A percentile compares a stretch with the other conserved stretches of the same genome.
Evolutionary conservation across 2,797 vertebrate species (phyloP).

Genomic region (Sebastes matsubarae): DNA sequence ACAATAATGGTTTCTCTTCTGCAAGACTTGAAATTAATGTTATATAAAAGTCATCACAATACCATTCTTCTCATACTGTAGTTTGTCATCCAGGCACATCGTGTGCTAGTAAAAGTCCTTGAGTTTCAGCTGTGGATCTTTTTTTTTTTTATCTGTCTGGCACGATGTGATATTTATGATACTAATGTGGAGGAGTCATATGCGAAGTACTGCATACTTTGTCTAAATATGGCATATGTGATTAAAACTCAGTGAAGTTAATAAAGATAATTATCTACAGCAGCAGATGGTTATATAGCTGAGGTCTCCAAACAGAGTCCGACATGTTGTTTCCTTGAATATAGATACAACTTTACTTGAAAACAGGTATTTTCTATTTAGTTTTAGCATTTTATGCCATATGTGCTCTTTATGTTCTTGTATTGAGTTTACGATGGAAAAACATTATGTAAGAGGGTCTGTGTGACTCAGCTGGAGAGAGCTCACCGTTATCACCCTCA

Average conservation of each 20-base stretch:
- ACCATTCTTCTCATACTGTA: neutral
- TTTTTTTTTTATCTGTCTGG: neutral
- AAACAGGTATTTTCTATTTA: neutral
- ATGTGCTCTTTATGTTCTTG: constrained; percentile 18
- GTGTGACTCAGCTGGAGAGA: constrained; percentile 46
- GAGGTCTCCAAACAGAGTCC: constrained; percentile 22
- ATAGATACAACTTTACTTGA: neutral
- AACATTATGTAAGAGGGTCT: constrained; percentile 29
- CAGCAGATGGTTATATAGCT: constrained; percentile 31
- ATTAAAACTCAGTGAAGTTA: constrained; percentile 31
- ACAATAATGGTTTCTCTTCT: neutral
- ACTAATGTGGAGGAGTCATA: neutral
- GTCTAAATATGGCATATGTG: constrained; percentile 19
- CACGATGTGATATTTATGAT: neutral
- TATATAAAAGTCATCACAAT: neutral
- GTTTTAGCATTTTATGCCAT: neutral
- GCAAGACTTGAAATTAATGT: neutral
- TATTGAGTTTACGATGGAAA: constrained; percentile 7
- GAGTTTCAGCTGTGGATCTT: neutral
- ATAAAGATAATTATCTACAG: constrained; percentile 26
- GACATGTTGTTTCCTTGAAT: neutral
- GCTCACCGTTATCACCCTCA: constrained; percentile 28
- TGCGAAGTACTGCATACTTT: neutral
- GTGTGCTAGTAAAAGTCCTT: neutral
- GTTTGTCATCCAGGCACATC: neutral